Base-by-base conservation (phyloP, 2,888 invertebrate species). In the Nomada hirtipes region DNA sequence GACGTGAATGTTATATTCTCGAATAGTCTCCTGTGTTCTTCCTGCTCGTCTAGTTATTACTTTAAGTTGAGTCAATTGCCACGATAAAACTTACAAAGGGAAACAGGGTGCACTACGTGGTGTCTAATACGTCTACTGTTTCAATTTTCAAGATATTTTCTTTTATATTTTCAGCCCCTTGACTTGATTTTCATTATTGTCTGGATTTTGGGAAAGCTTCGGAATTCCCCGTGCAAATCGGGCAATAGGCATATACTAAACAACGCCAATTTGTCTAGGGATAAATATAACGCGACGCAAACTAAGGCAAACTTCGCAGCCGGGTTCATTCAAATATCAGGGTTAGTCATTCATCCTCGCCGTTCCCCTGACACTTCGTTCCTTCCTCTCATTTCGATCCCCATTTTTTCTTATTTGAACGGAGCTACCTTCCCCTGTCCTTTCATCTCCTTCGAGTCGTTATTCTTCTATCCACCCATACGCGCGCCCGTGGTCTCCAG, bases 391-490 rank as follows among this genome's bases (percentile, higher is more conserved):
- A 36, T 63, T 63, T 76, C 50, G 55, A 57, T 50, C 57, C 20
- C 15, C 26, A 55, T 60, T 75, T 60, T 44, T 57, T 23, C 50
- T 36, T 52, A 13, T 61, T 47, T 10, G 15, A 47, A 15, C 47
- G 15, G 4, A 47, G 1, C 15, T 13, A 11, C 47, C 15, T 47
- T 20, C 23, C 50, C 26, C 13, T 36, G 18, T 36, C 55, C 23
- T 63, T 61, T 55, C 74, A n/a, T 53, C 36, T 65, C 53, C 50
- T 26, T 50, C 76, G 59, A 65, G 65, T 53, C 42, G 70, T 77
- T 71, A 71, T 59, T 78, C 69, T 26, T 70, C 65, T 13, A 57
- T 57, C 69, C 20, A 47, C 18, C 60, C 29, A n/a, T 29, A 69
- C 50, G 29, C 78, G 36, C 52, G 57, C 18, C 26, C 50, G 26